phyloP scores from a whole-genome alignment of 2,113 vertebrate species.

The Clarias macrocephalus region DNA sequence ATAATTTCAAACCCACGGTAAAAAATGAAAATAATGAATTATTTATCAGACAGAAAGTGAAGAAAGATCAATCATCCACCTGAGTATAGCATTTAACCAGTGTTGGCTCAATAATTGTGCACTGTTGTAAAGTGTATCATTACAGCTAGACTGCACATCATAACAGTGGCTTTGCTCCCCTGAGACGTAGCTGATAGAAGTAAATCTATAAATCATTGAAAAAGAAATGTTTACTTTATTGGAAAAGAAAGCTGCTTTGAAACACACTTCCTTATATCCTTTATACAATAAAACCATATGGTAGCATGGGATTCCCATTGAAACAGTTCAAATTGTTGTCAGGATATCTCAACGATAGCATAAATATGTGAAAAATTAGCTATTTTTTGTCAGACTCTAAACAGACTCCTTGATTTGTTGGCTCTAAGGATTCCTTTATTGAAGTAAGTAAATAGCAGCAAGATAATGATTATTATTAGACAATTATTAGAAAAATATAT shows the following conservation, averaged over 20 bases:
- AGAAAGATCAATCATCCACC: conserved; percentile 1
- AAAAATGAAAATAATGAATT: conserved; percentile 17
- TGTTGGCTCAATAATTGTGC: conserved; percentile 22
- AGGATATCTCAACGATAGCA: background rate
- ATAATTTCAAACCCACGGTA: background rate
- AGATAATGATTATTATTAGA: no score
- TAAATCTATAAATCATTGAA: conserved; percentile 30
- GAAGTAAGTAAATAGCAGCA: background rate
- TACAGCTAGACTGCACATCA: conserved; percentile 19
- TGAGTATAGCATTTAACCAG: conserved; percentile 30
- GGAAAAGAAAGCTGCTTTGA: conserved; percentile 1
- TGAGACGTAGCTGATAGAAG: conserved; percentile 17
- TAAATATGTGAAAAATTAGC: background rate
- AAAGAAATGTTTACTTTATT: conserved; percentile 10
- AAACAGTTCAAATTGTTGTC: background rate
- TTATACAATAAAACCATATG: background rate
- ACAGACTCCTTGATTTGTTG: no score
- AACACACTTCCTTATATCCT: background rate
- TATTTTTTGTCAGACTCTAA: background rate
- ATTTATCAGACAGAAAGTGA: conserved; percentile 11
- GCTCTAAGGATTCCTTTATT: background rate
- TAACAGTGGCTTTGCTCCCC: conserved; percentile 1
- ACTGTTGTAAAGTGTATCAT: conserved; percentile 36
- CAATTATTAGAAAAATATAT: conserved; percentile 12
- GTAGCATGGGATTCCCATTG: background rate